phyloP scores from a whole-genome alignment of 2,888 invertebrate genomes.

The Seira musarum region DNA sequence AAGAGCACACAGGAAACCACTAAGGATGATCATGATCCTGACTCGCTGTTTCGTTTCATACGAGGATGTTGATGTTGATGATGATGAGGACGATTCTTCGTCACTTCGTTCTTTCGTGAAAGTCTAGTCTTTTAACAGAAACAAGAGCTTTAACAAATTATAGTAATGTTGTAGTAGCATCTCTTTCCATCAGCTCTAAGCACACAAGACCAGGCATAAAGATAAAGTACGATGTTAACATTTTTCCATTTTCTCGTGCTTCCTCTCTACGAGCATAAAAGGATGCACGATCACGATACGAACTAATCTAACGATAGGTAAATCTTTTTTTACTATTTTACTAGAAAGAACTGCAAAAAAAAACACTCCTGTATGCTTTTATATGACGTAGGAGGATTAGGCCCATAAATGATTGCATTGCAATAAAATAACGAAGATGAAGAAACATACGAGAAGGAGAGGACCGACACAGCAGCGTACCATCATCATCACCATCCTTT shows the following conservation, averaged over 20 bases:
- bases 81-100: not conserved
- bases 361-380: not conserved
- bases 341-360: not conserved
- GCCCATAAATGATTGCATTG: conserved; percentile 5
- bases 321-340: conserved; percentile 5
- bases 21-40: conserved; percentile 33
- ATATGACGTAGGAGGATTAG: conserved; percentile 16
- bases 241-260: conserved; percentile 1
- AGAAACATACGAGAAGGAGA: not conserved
- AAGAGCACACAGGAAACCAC: conserved; percentile 47
- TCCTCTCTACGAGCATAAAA: too few species aligned
- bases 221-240: conserved; percentile 6
- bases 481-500: not conserved
- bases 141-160: not conserved
- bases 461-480: too few species aligned
- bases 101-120: not conserved
- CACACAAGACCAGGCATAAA: not conserved
- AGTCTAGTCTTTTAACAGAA: not conserved
- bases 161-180: not conserved
- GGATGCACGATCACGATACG: too few species aligned
- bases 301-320: not conserved
- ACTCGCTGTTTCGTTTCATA: conserved; percentile 15
- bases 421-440: conserved; percentile 10
- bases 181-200: too few species aligned
- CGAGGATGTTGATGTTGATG: too few species aligned